These are phyloP conservation scores for Aporophyla lueneburgensis DNA, from an alignment of 2,888 invertebrate species.

Conservation along the genomic window DNA sequence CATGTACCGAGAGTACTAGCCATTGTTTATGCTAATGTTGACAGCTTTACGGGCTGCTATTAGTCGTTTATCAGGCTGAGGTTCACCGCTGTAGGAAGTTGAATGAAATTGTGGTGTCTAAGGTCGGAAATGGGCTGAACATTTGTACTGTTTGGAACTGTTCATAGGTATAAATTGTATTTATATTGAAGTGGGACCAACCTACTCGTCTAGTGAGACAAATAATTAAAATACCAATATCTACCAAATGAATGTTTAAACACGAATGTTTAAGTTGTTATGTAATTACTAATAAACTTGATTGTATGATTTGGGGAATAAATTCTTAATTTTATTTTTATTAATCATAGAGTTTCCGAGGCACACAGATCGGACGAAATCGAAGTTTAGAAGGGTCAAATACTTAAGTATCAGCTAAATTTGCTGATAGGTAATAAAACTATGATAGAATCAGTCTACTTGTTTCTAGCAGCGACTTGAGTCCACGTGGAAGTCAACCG, in stretches of 20 bases:
- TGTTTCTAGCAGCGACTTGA: no score
- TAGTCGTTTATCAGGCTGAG: conserved; percentile 26
- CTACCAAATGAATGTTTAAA: not conserved
- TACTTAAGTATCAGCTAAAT: no score
- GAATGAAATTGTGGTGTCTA: conserved; percentile 5
- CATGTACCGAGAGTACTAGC: conserved; percentile 28
- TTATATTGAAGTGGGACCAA: not conserved
- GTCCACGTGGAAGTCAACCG: no score
- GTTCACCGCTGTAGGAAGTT: not conserved
- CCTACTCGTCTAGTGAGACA: not conserved
- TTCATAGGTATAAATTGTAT: not conserved
- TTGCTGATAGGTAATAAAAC: no score
- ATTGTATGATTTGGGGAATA: not conserved
- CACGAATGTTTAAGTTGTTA: not conserved
- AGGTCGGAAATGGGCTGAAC: not conserved
- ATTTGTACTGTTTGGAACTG: not conserved
- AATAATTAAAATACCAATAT: not conserved
- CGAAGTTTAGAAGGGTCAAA: no score
- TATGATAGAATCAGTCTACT: no score
- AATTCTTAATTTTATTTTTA: no score
- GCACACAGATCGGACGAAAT: not conserved
- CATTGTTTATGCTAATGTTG: conserved; percentile 57
- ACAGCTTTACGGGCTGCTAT: conserved; percentile 46
- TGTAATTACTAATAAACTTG: not conserved
- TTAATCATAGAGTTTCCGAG: not conserved